These are phyloP conservation scores for Scaptomyza polygonia DNA, from an alignment of 2,888 invertebrate species.

Conservation along the genomic window DNA sequence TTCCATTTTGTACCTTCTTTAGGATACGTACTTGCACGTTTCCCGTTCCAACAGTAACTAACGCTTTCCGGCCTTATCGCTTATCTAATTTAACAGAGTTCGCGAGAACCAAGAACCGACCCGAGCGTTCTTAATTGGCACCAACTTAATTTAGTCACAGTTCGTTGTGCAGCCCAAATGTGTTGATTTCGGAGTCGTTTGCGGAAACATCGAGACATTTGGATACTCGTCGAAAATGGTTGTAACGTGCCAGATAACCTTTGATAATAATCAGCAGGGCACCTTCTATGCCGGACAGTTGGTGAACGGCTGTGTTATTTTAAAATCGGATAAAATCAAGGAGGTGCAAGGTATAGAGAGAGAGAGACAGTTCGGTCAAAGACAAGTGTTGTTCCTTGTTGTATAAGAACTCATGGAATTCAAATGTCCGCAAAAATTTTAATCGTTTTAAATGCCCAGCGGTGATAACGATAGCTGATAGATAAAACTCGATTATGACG, in stretches of 20 bases:
- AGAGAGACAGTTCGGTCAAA: background rate
- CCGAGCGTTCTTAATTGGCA: constrained; percentile 18
- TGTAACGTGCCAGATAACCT: constrained; percentile 81
- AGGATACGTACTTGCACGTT: constrained; percentile 31
- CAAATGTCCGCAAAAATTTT: constrained; percentile 10
- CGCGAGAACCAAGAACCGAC: constrained; percentile 25
- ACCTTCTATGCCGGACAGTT: constrained; percentile 83
- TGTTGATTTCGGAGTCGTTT: constrained; percentile 7
- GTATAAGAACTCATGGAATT: constrained; percentile 24
- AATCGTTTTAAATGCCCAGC: constrained; percentile 50
- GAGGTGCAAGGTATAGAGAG: constrained; percentile 77
- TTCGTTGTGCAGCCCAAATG: constrained; percentile 44
- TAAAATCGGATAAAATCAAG: constrained; percentile 76
- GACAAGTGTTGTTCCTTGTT: constrained; percentile 7
- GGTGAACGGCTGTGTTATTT: constrained; percentile 73
- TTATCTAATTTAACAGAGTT: constrained; percentile 51
- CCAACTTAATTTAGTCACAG: constrained; percentile 54
- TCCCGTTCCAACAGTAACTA: background rate
- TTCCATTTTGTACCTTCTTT: constrained; percentile 44
- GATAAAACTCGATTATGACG: constrained; percentile 56
- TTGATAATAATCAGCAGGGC: constrained; percentile 80
- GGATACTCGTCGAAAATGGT: constrained; percentile 70
- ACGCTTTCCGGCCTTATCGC: constrained; percentile 58
- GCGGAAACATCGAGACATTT: background rate
- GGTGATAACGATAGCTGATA: constrained; percentile 56